Evolutionary conservation across 2,888 invertebrate genomes (phyloP).

Genomic region (Sylvicola cinctus): DNA sequence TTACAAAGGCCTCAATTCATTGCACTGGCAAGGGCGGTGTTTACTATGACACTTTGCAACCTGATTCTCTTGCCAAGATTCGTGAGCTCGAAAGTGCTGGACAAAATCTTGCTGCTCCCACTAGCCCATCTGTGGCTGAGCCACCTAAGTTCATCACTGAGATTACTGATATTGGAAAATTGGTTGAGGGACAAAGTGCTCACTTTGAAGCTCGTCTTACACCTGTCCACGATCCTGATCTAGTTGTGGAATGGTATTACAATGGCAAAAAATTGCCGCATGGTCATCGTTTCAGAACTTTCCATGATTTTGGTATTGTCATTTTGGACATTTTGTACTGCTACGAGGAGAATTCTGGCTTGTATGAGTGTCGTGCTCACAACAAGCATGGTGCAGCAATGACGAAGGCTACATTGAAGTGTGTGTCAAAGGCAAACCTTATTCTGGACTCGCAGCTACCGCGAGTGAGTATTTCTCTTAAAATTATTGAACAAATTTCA

Average conservation of each 20-base stretch:
- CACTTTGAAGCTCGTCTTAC: slow-evolving; percentile 83
- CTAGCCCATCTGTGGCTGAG: slow-evolving; percentile 42
- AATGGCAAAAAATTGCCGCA: slow-evolving; percentile 80
- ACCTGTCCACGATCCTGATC: slow-evolving; percentile 85
- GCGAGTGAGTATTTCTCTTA: slow-evolving; percentile 34
- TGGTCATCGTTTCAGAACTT: slow-evolving; percentile 91
- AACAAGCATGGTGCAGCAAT: slow-evolving; percentile 80
- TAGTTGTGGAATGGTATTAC: slow-evolving; percentile 89
- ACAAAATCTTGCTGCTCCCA: slow-evolving; percentile 39
- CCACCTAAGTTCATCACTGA: slow-evolving; percentile 82
- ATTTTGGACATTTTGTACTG: slow-evolving; percentile 89
- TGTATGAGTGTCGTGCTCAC: slow-evolving; percentile 80
- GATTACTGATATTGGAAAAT: slow-evolving; percentile 59
- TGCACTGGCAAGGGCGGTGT: slow-evolving; percentile 73
- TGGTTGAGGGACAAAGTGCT: slow-evolving; percentile 88
- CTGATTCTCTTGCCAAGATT: slow-evolving; percentile 73
- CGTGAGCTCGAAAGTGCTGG: slow-evolving; percentile 66
- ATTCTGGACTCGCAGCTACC: slow-evolving; percentile 86
- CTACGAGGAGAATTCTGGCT: slow-evolving; percentile 89
- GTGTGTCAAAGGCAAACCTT: slow-evolving; percentile 71
- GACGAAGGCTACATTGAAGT: slow-evolving; percentile 67
- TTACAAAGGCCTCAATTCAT: slow-evolving; percentile 62
- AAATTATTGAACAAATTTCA: slow-evolving; percentile 5
- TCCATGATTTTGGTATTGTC: slow-evolving; percentile 94
- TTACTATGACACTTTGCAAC: slow-evolving; percentile 74